Percentiles rank a stretch among this genome's conserved stretches.
Conservation (phyloP, 2,113 vertebrate genomes). For the Percina caprodes region DNA sequence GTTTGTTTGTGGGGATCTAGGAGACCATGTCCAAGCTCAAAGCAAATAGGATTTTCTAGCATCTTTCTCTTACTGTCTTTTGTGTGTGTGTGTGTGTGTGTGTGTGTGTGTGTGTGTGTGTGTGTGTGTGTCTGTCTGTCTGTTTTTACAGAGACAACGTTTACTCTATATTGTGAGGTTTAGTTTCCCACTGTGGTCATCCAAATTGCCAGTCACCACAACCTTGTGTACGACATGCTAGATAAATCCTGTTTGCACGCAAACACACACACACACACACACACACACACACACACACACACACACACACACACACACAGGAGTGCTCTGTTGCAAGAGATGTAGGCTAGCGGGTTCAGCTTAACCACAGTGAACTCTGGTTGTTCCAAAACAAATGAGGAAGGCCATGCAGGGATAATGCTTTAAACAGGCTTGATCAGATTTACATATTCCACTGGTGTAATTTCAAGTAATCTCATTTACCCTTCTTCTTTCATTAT, state of each 20-base stretch:
- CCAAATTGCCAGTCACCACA: conserved; percentile 74
- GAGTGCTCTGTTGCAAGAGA: conserved; percentile 58
- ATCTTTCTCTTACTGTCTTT: conserved; percentile 64
- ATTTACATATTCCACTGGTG: conserved; percentile 41
- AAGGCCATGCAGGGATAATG: conserved; percentile 35
- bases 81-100: conserved; percentile 10
- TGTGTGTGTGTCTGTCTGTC: conserved; percentile 23
- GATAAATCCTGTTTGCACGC: conserved; percentile 77
- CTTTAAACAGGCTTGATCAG: conserved; percentile 47
- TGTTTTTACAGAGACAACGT: conserved; percentile 18
- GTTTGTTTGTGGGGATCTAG: conserved; percentile 61
- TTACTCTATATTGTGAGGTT: conserved; percentile 63
- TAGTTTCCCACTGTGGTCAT: conserved; percentile 78
- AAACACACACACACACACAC: conserved; percentile 48
- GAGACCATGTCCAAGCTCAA: conserved; percentile 81
- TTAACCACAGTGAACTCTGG: conserved; percentile 78
- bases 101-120: conserved; percentile 36
- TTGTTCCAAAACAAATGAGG: conserved; percentile 67
- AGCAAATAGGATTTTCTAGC: conserved; percentile 84
- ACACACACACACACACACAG: conserved; percentile 31
- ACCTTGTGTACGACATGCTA: conserved; percentile 71
- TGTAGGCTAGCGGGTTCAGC: conserved; percentile 78
- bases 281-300: conserved; percentile 31
- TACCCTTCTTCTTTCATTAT: neutral
- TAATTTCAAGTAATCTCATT: conserved; percentile 27